Percentiles rank a stretch among this genome's conserved stretches.
These are phyloP conservation scores for Chromobotia macracanthus DNA, from an alignment of 2,797 vertebrate species.

Conservation along the genomic window DNA sequence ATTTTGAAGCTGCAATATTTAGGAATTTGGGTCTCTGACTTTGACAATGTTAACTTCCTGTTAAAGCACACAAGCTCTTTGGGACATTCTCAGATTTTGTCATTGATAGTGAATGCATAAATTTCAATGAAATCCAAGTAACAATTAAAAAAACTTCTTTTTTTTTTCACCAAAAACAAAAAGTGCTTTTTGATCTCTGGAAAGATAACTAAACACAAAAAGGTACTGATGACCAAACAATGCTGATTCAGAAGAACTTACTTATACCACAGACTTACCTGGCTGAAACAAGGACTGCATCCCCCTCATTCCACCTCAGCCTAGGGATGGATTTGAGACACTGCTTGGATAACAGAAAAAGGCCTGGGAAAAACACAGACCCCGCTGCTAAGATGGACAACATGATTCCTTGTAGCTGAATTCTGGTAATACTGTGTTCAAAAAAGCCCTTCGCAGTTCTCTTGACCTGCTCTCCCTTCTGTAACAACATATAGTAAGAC, in stretches of 20 bases:
- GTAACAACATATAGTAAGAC: slow-evolving; percentile 13
- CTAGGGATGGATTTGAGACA: slow-evolving; percentile 83
- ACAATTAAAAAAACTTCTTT: neutral
- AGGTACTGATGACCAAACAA: no score
- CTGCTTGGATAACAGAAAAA: slow-evolving; percentile 87
- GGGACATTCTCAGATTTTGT: no score
- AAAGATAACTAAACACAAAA: neutral
- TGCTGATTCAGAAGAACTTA: neutral
- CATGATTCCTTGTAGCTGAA: slow-evolving; percentile 76
- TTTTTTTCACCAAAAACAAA: neutral
- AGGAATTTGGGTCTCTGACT: no score
- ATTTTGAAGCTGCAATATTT: no score
- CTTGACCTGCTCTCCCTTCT: slow-evolving; percentile 24
- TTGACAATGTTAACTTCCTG: no score
- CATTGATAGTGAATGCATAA: no score
- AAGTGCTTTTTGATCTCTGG: no score
- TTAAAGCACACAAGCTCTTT: no score
- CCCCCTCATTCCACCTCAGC: slow-evolving; percentile 86
- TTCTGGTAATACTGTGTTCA: slow-evolving; percentile 34
- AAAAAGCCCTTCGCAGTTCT: slow-evolving; percentile 12
- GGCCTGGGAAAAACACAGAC: slow-evolving; percentile 88
- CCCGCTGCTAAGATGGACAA: slow-evolving; percentile 85
- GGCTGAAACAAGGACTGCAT: slow-evolving; percentile 88
- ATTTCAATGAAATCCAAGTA: no score
- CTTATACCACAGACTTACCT: slow-evolving; percentile 70